Evolutionary conservation across 2,888 invertebrate species (phyloP).

Genomic region (Melolontha melolontha): DNA sequence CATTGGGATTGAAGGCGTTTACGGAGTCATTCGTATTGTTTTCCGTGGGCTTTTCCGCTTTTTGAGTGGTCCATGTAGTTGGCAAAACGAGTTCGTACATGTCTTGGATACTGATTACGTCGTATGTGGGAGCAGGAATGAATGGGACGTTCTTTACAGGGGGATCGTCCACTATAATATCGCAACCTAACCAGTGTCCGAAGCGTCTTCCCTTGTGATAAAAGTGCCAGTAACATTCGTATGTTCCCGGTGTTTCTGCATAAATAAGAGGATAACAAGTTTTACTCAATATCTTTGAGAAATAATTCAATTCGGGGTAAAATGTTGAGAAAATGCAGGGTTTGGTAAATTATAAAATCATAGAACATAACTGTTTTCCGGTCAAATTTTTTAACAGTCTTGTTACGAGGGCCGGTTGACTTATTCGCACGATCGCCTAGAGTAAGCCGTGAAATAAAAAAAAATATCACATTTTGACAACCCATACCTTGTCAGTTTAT

Average conservation of each 20-base stretch:
- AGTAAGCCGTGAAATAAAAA: no score
- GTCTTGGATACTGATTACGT: conserved; percentile 41
- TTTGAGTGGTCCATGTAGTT: conserved; percentile 25
- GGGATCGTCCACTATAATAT: conserved; percentile 60
- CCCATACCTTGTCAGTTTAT: no score
- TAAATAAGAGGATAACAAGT: neutral
- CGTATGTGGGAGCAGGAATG: conserved; percentile 36
- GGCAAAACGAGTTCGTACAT: conserved; percentile 41
- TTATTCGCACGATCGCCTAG: no score
- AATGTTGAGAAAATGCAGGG: no score
- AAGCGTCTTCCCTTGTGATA: conserved; percentile 63
- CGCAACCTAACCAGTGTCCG: conserved; percentile 64
- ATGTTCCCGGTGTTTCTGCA: conserved; percentile 58
- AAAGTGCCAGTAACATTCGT: conserved; percentile 66
- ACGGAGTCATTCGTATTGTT: neutral
- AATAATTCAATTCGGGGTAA: no score
- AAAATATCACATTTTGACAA: no score
- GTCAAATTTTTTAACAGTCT: no score
- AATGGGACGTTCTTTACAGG: conserved; percentile 38
- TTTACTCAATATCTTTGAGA: no score
- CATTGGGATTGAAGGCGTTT: neutral
- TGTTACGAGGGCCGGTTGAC: no score
- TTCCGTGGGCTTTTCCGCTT: neutral
- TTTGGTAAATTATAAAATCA: no score
- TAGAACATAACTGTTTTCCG: no score